phyloP scores from a whole-genome alignment of 1,140 invertebrate genomes.

The Drosophila lacteicornis region DNA sequence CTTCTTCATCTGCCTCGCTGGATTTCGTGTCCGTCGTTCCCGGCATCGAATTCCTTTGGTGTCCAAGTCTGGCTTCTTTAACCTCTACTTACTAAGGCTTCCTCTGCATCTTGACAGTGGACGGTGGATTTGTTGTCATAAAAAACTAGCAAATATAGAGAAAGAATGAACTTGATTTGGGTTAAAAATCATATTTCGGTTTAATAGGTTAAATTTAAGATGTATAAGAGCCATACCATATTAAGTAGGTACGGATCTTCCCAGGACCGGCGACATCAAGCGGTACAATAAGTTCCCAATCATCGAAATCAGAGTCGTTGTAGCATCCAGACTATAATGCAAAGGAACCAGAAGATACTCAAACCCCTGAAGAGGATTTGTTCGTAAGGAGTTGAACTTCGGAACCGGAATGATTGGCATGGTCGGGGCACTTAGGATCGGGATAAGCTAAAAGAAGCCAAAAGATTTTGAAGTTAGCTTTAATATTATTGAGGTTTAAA shows the following conservation, averaged over 20 bases:
- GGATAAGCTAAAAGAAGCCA: neutral
- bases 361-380: constrained; percentile 15
- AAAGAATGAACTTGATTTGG: neutral
- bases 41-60: constrained; percentile 36
- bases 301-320: constrained; percentile 9
- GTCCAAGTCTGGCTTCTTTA: constrained; percentile 43
- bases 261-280: constrained; percentile 35
- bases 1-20: constrained; percentile 44
- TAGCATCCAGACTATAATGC: constrained; percentile 22
- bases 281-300: constrained; percentile 21
- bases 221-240: neutral
- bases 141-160: neutral
- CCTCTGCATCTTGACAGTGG: constrained; percentile 6
- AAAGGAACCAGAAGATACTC: constrained; percentile 24
- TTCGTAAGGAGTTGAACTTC: neutral
- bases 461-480: neutral
- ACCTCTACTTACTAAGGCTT: constrained; percentile 42
- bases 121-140: constrained; percentile 15
- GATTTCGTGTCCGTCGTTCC: constrained; percentile 23
- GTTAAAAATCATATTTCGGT: neutral
- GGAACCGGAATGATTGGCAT: constrained; percentile 21
- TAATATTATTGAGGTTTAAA: neutral
- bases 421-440: neutral
- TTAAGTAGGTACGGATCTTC: neutral
- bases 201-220: neutral